Evolutionary conservation across 1,140 invertebrate genomes (phyloP), one percentile per base, ranked within the genome.

Genomic region (Copidosoma floridanum): DNA sequence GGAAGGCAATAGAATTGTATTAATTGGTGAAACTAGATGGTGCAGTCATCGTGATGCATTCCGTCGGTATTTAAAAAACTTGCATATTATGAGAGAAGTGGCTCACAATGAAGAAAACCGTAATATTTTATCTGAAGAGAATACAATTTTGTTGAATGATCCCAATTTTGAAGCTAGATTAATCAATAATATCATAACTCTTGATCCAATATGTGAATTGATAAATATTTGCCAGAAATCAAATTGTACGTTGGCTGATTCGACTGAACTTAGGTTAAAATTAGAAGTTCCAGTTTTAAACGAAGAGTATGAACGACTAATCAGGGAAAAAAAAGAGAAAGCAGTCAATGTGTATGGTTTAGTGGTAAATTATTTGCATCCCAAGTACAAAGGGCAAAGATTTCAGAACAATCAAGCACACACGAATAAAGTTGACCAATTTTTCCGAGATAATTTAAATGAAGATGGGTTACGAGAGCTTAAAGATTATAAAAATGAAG

Each of bases 141-240:
- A 18, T 8, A 6, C 40, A n/a, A 41, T 37, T 2, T 47, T 63
- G 29, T 5, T 63, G 23, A 2, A 38, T 8, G 21, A 38, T n/a
- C 37, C 11, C 3, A 5, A 41, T 26, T 40, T 61, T 18, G 51
- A 53, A 54, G 3, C 26, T 14, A 32, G 58, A 46, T 26, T 63
- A 29, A 14, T 38, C 29, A 14, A 47, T 29, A 47, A 14, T 27
- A 47, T 58, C 16, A 16, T 57, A 7, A 52, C 58, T 18, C 54
- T 51, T 40, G 48, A 63, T 46, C 40, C 50, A 32, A 27, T 57
- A 11, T 58, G 55, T 46, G 26, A 43, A 18, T 29, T 63, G 32
- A 47, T 58, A 12, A 63, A 63, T 54, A 63, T 52, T 26, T 63
- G 53, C 37, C 53, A 63, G 41, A 20, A 48, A 44, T 29, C 40